Evolutionary conservation across 1,140 invertebrate species (phyloP).

Genomic region (Drosophila eugracilis): DNA sequence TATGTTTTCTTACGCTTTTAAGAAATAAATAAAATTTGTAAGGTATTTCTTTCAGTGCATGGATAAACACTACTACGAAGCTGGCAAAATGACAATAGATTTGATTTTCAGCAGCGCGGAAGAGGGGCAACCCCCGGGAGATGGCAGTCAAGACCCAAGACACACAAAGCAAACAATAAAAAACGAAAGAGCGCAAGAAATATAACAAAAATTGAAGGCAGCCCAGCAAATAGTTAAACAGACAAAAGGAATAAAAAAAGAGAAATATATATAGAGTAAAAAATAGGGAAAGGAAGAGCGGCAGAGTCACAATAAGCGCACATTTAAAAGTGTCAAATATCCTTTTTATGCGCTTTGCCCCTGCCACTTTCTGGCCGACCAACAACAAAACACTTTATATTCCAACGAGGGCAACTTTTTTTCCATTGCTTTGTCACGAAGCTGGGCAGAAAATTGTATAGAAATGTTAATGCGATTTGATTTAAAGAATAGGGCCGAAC

Average conservation of each 20-base stretch:
- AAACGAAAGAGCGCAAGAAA: constrained; percentile 61
- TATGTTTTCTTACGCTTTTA: background rate
- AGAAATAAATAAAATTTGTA: background rate
- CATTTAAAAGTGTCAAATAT: constrained; percentile 84
- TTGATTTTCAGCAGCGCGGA: constrained; percentile 70
- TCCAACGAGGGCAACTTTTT: constrained; percentile 35
- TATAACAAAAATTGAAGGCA: constrained; percentile 80
- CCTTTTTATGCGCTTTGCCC: constrained; percentile 82
- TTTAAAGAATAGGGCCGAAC: constrained; percentile 69
- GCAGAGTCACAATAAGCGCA: constrained; percentile 77
- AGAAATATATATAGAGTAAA: constrained; percentile 18
- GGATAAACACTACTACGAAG: constrained; percentile 38
- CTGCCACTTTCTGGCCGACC: constrained; percentile 40
- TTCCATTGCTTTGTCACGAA: constrained; percentile 67
- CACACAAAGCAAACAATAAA: constrained; percentile 79
- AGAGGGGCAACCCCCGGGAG: constrained; percentile 39
- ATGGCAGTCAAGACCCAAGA: constrained; percentile 71
- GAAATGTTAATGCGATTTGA: constrained; percentile 84
- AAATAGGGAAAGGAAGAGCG: constrained; percentile 4
- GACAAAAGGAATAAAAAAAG: constrained; percentile 63
- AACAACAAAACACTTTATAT: constrained; percentile 77
- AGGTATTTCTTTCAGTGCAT: background rate
- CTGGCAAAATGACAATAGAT: constrained; percentile 82
- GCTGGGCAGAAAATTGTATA: constrained; percentile 80
- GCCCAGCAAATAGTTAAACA: constrained; percentile 76